Base-by-base conservation (phyloP, 1,140 invertebrate genomes). In the Stegodyphus dumicola region DNA sequence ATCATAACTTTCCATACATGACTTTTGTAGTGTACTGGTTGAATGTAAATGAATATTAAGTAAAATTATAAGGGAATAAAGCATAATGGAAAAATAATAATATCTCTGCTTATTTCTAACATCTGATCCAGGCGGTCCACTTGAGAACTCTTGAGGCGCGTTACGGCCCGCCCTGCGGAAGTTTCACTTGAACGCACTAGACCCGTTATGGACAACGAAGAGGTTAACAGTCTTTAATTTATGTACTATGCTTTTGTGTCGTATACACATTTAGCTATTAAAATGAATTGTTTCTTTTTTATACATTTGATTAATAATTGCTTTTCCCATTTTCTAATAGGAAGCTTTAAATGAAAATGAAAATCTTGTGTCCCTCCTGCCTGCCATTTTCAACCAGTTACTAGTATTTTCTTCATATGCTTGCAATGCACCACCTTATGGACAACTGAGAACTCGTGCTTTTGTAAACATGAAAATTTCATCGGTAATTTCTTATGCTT, bases 361-460 rank as follows among this genome's bases (percentile, higher is more conserved):
- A 84, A 92, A 90, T 90, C 91, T 95, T 84, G 91, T 93, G 87
- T 92, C 92, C 87, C 94, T 96, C 92, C 93, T 95, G 86, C 94
- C 95, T 83, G 92, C 94, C 83, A 93, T 97, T 90, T 97, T 97
- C 89, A 92, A 93, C 54, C 94, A 96, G 88, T 91, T 97, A 85
- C 90, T 97, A 18, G 93, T 92, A 53, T 95, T 95, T 89, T 77
- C 87, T 52, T 73, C 77, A 17, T 89, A 88, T 88, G 88, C 88
- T 0, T 87, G 87, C 64, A 79, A 79, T 83, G 83, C 87, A 18
- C 87, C 87, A 48, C 75, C 86, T 17, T 88, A 79, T 85, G 85
- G 86, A 11, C 84, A 87, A n/a, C 33, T 87, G 18, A 65, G 77
- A 87, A 79, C 81, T 70, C 60, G 81, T 17, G 18, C 73, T 48